A percentile compares a stretch with the other conserved stretches of the same genome.
Conservation (phyloP, 2,888 invertebrate species). For the Hyalella azteca region DNA sequence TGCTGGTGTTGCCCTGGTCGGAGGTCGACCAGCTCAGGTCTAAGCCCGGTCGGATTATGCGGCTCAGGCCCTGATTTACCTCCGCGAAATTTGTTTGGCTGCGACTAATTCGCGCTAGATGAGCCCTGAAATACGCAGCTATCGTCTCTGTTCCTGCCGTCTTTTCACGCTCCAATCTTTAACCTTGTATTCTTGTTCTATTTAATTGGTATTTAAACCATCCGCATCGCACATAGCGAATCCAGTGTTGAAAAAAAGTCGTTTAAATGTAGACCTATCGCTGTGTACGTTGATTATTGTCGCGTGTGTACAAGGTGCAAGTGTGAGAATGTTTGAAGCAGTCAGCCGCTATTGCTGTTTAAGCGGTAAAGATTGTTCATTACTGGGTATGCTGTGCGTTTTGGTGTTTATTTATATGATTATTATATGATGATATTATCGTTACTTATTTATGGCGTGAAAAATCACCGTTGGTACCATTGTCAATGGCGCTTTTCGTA, state of each 20-base stretch:
- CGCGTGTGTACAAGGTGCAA: not conserved
- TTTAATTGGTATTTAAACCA: no score
- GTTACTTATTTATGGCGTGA: no score
- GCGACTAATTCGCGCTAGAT: conserved; percentile 24
- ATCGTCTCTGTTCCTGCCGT: not conserved
- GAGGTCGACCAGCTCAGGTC: conserved; percentile 9
- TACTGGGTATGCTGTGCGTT: not conserved
- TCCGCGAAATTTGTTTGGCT: conserved; percentile 28
- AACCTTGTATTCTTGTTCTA: no score
- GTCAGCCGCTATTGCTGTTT: no score
- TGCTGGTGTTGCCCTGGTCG: conserved; percentile 1
- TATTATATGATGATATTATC: not conserved
- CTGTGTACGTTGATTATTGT: not conserved
- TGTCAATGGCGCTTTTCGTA: no score
- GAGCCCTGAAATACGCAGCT: not conserved
- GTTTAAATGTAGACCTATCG: not conserved
- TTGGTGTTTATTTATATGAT: not conserved
- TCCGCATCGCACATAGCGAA: no score
- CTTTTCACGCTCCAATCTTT: no score
- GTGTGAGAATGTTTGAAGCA: not conserved
- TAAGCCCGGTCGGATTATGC: conserved; percentile 25
- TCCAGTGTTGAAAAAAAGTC: no score
- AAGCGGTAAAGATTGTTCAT: not conserved
- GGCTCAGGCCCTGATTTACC: conserved; percentile 12
- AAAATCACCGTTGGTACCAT: no score